phyloP scores from a whole-genome alignment of 2,113 vertebrate genomes.

The Tachysurus vachellii region DNA sequence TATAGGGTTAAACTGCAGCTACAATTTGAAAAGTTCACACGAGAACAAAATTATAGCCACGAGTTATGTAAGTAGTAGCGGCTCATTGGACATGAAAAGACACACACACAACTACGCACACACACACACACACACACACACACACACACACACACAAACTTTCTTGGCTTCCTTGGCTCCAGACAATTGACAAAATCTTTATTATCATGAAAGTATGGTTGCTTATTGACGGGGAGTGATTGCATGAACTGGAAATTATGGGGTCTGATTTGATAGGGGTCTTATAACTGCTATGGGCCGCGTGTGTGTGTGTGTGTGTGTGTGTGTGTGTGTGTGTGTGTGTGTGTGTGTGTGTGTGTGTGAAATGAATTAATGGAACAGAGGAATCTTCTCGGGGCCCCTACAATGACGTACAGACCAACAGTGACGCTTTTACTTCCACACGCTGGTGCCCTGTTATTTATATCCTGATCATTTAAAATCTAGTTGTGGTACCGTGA shows the following conservation, averaged over 20 bases:
- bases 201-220: slow-evolving; percentile 4
- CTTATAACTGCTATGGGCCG: slow-evolving; percentile 34
- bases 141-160: background rate
- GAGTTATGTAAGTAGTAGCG: slow-evolving; percentile 1
- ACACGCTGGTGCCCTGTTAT: slow-evolving; percentile 21
- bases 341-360: background rate
- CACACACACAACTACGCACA: background rate
- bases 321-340: slow-evolving; percentile 17
- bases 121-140: background rate
- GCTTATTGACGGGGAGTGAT: background rate
- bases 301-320: slow-evolving; percentile 22
- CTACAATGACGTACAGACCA: slow-evolving; percentile 52
- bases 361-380: slow-evolving; percentile 24
- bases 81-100: background rate
- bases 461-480: slow-evolving; percentile 38
- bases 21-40: slow-evolving; percentile 2
- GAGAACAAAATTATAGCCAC: slow-evolving; percentile 25
- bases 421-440: slow-evolving; percentile 33
- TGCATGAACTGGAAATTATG: background rate
- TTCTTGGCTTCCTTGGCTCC: background rate
- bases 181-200: slow-evolving; percentile 25
- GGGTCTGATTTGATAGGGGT: slow-evolving; percentile 31
- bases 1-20: background rate
- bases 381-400: slow-evolving; percentile 41
- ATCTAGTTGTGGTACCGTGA: background rate